phyloP scores from a whole-genome alignment of 2,888 invertebrate genomes.

The Phrixothrix hirtus region DNA sequence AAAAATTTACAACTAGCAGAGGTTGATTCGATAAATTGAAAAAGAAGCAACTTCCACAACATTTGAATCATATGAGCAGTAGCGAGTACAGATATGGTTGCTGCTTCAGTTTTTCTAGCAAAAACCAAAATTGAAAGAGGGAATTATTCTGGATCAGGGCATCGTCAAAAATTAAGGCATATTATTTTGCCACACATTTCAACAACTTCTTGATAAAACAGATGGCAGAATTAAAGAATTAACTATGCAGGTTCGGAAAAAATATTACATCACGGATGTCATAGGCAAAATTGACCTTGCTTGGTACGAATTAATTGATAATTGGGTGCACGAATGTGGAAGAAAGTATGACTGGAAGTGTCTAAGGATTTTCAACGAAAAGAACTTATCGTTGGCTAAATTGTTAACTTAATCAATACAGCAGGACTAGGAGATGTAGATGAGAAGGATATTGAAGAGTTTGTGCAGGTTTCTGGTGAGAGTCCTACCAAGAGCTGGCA shows the following conservation, averaged over 20 bases:
- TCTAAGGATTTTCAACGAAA: conserved; percentile 1
- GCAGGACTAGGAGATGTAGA: conserved; percentile 1
- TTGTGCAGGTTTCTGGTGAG: neutral
- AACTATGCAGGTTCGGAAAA: conserved; percentile 17
- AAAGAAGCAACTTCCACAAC: too few relatives aligned
- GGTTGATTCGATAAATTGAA: too few relatives aligned
- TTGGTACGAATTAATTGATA: conserved; percentile 24
- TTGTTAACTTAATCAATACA: neutral
- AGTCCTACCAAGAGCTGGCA: conserved; percentile 1
- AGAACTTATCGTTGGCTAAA: too few relatives aligned
- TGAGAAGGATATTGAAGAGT: neutral
- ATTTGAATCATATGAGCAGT: too few relatives aligned
- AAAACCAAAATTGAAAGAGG: too few relatives aligned
- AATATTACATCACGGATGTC: conserved; percentile 28
- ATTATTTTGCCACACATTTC: conserved; percentile 18
- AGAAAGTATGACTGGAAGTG: neutral
- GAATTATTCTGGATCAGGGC: too few relatives aligned
- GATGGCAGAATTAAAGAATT: neutral
- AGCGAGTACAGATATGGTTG: too few relatives aligned
- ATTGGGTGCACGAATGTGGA: conserved; percentile 1
- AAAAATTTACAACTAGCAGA: too few relatives aligned
- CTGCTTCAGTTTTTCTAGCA: too few relatives aligned
- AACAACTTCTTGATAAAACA: conserved; percentile 10
- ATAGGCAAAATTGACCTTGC: conserved; percentile 19
- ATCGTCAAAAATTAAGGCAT: conserved; percentile 5